These are phyloP conservation scores for Perognathus longimembris DNA, from an alignment of 2,113 vertebrate genomes.

Conservation along the genomic window DNA sequence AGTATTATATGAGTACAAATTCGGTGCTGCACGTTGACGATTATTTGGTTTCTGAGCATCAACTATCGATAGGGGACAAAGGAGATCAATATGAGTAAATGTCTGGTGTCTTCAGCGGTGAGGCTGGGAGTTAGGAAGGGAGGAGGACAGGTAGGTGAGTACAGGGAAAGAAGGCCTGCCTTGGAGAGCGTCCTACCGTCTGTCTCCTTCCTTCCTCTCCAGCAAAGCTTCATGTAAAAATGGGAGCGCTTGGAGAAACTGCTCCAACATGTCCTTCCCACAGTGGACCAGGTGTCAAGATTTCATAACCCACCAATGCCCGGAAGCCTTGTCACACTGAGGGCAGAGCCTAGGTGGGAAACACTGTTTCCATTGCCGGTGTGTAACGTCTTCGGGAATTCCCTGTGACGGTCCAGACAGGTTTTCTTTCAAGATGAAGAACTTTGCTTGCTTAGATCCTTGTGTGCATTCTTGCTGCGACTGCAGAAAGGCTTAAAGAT, in stretches of 20 bases:
- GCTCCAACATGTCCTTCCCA: constrained; percentile 1
- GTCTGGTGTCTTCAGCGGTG: constrained; percentile 64
- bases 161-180: not conserved
- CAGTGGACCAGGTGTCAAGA: not conserved
- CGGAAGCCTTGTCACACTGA: constrained; percentile 34
- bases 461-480: not conserved
- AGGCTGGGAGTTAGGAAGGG: not conserved
- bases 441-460: constrained; percentile 45
- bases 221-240: constrained; percentile 53
- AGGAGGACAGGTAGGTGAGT: too few relatives aligned
- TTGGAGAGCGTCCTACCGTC: not conserved
- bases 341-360: constrained; percentile 24
- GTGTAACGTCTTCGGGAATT: not conserved
- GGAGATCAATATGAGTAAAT: constrained; percentile 74
- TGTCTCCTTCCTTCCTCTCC: constrained; percentile 39
- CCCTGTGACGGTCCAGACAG: not conserved
- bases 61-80: constrained; percentile 65
- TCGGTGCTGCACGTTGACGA: constrained; percentile 45
- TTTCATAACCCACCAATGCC: constrained; percentile 43
- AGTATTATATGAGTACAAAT: constrained; percentile 66
- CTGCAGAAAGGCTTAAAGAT: not conserved
- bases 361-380: not conserved
- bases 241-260: constrained; percentile 1
- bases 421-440: constrained; percentile 44
- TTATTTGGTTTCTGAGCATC: constrained; percentile 53